These are phyloP conservation scores for Ornithorhynchus anatinus DNA, from an alignment of 2,113 vertebrate species.

Conservation along the genomic window DNA sequence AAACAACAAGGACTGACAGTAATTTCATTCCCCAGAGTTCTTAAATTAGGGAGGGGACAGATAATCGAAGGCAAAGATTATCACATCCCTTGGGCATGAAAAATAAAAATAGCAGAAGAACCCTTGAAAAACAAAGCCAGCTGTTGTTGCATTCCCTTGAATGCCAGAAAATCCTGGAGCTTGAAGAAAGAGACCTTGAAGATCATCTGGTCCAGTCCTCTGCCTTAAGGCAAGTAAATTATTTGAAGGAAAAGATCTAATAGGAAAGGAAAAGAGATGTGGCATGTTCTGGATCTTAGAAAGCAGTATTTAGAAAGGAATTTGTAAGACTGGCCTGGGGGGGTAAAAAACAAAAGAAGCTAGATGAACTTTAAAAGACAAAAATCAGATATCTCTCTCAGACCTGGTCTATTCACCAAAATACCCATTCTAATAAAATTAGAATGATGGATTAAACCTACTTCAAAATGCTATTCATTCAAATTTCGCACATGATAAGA, in stretches of 20 bases:
- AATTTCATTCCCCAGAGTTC: conserved; percentile 19
- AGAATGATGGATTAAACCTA: background rate
- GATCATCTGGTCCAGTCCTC: too few species aligned
- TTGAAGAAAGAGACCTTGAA: too few species aligned
- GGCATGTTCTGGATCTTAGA: conserved; percentile 9
- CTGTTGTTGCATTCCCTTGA: conserved; percentile 53
- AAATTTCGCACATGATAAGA: conserved; percentile 2
- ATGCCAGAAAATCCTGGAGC: too few species aligned
- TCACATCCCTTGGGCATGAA: conserved; percentile 53
- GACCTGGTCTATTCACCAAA: conserved; percentile 20
- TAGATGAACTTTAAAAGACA: too few species aligned
- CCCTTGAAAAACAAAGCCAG: conserved; percentile 37
- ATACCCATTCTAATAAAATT: background rate
- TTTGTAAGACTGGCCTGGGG: conserved; percentile 4
- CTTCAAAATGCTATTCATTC: background rate
- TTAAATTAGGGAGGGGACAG: conserved; percentile 47
- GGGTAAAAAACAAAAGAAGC: conserved; percentile 16
- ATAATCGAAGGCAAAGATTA: conserved; percentile 45
- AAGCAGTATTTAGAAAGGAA: conserved; percentile 28
- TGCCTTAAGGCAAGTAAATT: too few species aligned
- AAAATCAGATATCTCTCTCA: too few species aligned
- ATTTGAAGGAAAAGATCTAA: conserved; percentile 26
- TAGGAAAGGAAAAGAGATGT: conserved; percentile 30
- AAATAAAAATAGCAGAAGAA: conserved; percentile 42
- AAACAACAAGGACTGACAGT: conserved; percentile 36